These are phyloP conservation scores for Drosophila buzzatii DNA, from an alignment of 2,888 invertebrate genomes.

Conservation along the genomic window DNA sequence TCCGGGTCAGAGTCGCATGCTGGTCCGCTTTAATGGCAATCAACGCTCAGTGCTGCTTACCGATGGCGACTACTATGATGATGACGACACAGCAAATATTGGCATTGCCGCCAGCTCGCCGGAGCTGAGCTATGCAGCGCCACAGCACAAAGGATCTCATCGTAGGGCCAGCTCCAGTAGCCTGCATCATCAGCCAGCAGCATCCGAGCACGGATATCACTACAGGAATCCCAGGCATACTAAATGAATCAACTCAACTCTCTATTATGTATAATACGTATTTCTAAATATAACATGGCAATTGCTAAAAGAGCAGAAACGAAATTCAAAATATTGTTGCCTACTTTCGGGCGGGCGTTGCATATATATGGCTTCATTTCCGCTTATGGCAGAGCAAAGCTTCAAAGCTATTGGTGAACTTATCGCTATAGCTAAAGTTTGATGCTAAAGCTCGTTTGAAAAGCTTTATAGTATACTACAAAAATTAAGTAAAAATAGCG, in stretches of 20 bases:
- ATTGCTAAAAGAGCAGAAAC: conserved; percentile 65
- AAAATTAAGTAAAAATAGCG: no score
- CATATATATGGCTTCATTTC: conserved; percentile 40
- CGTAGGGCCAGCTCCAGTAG: conserved; percentile 1
- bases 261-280: conserved; percentile 10
- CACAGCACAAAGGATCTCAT: conserved; percentile 35
- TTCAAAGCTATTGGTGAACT: conserved; percentile 24
- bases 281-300: conserved; percentile 51
- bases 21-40: conserved; percentile 50
- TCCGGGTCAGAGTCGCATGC: conserved; percentile 22
- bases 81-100: conserved; percentile 41
- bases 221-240: conserved; percentile 64
- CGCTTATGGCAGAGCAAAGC: conserved; percentile 20
- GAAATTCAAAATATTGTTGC: conserved; percentile 13
- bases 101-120: conserved; percentile 55
- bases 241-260: conserved; percentile 10
- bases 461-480: conserved; percentile 40
- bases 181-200: conserved; percentile 38
- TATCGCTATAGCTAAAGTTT: not conserved
- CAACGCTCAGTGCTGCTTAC: conserved; percentile 42
- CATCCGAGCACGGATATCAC: conserved; percentile 65
- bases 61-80: conserved; percentile 63
- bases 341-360: conserved; percentile 31
- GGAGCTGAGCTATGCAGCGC: conserved; percentile 53
- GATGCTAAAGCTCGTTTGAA: conserved; percentile 11